phyloP scores from a whole-genome alignment of 2,113 vertebrate genomes.

The Rhea pennata region DNA sequence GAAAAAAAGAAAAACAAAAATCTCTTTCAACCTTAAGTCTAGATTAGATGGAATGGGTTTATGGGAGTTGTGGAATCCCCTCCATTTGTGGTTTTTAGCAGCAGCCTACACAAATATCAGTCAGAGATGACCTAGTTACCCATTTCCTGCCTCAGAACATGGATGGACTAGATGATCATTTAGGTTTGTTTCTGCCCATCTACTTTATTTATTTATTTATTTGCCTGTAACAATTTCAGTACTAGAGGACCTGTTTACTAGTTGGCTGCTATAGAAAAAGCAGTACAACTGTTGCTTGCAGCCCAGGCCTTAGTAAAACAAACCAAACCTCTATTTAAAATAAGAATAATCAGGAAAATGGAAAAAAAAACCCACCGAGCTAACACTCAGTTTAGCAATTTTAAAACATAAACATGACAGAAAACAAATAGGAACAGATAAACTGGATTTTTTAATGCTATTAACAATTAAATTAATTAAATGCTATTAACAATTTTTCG shows the following conservation, averaged over 20 bases:
- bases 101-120: conserved; percentile 58
- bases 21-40: neutral
- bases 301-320: neutral
- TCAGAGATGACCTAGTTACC: conserved; percentile 57
- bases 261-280: neutral
- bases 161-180: conserved; percentile 14
- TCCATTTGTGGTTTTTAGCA: conserved; percentile 50
- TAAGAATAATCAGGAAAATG: neutral
- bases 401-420: neutral
- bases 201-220: neutral
- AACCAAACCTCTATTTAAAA: neutral
- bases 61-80: conserved; percentile 37
- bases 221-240: neutral
- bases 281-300: neutral
- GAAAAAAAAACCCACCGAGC: neutral
- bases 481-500: neutral
- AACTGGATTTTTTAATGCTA: neutral
- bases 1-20: neutral
- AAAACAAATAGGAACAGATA: neutral
- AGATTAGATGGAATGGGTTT: conserved; percentile 48
- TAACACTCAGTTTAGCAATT: neutral
- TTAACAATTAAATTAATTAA: neutral
- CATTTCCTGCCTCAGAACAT: conserved; percentile 47
- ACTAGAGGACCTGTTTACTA: neutral
- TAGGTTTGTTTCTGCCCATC: neutral